Conservation (phyloP, 2,888 invertebrate species). For the Ctenicera cuprea region DNA sequence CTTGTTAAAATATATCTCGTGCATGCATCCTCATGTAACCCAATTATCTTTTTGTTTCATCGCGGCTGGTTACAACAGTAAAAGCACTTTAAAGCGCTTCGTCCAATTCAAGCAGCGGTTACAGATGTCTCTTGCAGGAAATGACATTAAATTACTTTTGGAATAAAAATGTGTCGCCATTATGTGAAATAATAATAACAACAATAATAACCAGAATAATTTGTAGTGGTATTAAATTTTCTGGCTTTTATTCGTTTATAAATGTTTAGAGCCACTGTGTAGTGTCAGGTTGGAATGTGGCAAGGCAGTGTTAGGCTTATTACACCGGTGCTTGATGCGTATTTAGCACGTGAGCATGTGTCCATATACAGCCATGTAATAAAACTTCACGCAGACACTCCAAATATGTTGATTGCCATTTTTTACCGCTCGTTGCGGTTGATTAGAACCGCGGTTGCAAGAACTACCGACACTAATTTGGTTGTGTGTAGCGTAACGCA, state of each 20-base stretch:
- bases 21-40: slow-evolving; percentile 9
- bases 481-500: slow-evolving; percentile 28
- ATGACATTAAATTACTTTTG: not conserved
- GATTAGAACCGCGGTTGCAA: slow-evolving; percentile 30
- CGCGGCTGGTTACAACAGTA: slow-evolving; percentile 23
- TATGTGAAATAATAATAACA: not conserved
- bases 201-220: slow-evolving; percentile 9
- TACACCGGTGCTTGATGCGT: slow-evolving; percentile 28
- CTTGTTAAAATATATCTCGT: slow-evolving; percentile 31
- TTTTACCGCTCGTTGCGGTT: slow-evolving; percentile 31
- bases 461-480: slow-evolving; percentile 28
- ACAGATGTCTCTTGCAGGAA: slow-evolving; percentile 24
- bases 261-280: slow-evolving; percentile 20
- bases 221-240: not conserved
- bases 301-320: slow-evolving; percentile 28
- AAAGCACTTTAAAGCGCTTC: slow-evolving; percentile 18
- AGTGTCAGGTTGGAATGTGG: slow-evolving; percentile 28
- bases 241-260: not conserved
- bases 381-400: slow-evolving; percentile 32
- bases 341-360: slow-evolving; percentile 34
- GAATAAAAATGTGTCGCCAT: slow-evolving; percentile 12
- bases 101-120: slow-evolving; percentile 24
- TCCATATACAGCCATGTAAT: slow-evolving; percentile 22
- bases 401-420: slow-evolving; percentile 34
- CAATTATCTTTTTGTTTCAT: slow-evolving; percentile 28